Base-by-base conservation (phyloP, 2,113 vertebrate genomes). In the Chitala chitala region DNA sequence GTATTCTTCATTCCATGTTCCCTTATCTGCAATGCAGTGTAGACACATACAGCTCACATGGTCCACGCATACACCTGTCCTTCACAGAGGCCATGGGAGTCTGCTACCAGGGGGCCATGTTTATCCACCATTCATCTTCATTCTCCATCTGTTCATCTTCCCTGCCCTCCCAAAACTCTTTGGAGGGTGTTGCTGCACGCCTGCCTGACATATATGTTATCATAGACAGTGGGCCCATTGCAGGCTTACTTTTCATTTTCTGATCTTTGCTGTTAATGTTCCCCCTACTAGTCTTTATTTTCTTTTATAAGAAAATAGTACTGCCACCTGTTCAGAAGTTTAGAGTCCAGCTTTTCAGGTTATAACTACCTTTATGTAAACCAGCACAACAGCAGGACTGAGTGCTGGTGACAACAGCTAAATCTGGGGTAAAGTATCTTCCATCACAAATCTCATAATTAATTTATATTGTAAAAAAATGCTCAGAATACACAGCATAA, bases 241-340 rank as follows among this genome's bases (percentile, higher is more conserved):
- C 31, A 20, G 36, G n/a, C n/a, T 29, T 20, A 2, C 31, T 20
- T 38, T 33, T 33, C 15, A 3, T 38, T 29, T 63, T 33, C 59
- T 20, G 15, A 63, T 63, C 31, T 33, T 63, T 36, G 59, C 59
- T 17, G 17, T n/a, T 29, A 38, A 63, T 38, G 17, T 63, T 17
- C 59, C 59, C 33, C 33, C 15, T n/a, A 33, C 2, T n/a, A 38
- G 17, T 38, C 59, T 63, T 63, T 36, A 63, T 63, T 36, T 36
- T 36, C 38, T 63, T 61, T 20, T 36, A 63, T 44, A 55, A 48
- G 40, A 75, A 58, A 66, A 74, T 74, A 70, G 29, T 56, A 38
- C 50, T 55, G 22, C 51, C 74, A 69, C 56, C 74, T 69, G 74
- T 53, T 74, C 50, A 12, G n/a, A 38, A 36, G 48, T 74, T 46